A percentile compares a stretch with the other conserved stretches of the same genome.
phyloP scores from a whole-genome alignment of 2,888 invertebrate species.

The Brachylomia viminalis region DNA sequence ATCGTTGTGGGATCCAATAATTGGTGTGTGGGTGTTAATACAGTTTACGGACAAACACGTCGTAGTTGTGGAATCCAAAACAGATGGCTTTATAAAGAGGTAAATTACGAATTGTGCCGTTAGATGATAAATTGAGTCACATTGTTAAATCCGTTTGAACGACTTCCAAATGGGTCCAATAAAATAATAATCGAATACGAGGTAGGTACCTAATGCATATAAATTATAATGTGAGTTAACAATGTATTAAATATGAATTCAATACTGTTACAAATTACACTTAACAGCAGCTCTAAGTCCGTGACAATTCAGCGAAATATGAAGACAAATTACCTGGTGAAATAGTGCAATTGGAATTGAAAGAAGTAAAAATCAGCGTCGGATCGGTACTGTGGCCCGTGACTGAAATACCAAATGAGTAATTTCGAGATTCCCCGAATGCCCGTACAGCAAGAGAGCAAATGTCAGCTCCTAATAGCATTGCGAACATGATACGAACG shows the following conservation, averaged over 20 bases:
- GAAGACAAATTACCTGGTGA: constrained; percentile 87
- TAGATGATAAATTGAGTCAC: constrained; percentile 28
- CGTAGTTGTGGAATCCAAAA: constrained; percentile 29
- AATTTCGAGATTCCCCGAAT: constrained; percentile 89
- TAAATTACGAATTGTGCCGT: constrained; percentile 39
- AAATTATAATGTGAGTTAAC: constrained; percentile 3
- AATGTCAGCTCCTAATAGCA: constrained; percentile 89
- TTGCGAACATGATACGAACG: constrained; percentile 84
- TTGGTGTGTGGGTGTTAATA: constrained; percentile 72
- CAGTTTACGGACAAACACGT: constrained; percentile 30
- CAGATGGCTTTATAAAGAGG: constrained; percentile 22
- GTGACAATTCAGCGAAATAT: constrained; percentile 72
- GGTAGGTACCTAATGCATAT: not conserved
- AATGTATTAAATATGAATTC: constrained; percentile 33
- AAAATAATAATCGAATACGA: constrained; percentile 16
- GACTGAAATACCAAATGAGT: constrained; percentile 89
- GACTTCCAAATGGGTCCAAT: constrained; percentile 1
- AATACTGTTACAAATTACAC: constrained; percentile 40
- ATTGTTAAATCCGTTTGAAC: constrained; percentile 11
- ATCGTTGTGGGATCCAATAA: constrained; percentile 73
- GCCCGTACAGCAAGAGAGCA: constrained; percentile 81
- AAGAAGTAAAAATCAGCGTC: constrained; percentile 90
- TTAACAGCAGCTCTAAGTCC: constrained; percentile 42
- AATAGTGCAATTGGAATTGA: constrained; percentile 88
- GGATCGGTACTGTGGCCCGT: constrained; percentile 83